A percentile compares a stretch with the other conserved stretches of the same genome.
Conservation (phyloP, 2,888 invertebrate species). For the Dynastes tityus region DNA sequence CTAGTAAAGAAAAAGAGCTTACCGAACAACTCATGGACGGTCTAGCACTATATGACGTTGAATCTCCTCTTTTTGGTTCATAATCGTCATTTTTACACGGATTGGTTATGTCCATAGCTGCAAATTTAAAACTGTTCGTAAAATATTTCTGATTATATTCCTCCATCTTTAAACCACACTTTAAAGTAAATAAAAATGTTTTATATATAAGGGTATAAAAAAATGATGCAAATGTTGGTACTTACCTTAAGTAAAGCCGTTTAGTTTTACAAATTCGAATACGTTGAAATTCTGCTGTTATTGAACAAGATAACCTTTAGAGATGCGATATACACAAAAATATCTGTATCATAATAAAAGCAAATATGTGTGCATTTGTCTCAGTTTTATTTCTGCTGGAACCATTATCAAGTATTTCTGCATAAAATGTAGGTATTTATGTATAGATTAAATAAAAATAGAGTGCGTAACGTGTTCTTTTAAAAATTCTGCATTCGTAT, state of each 20-base stretch:
- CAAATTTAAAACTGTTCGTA: slow-evolving; percentile 28
- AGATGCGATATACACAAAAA: slow-evolving; percentile 18
- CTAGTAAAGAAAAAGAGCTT: slow-evolving; percentile 44
- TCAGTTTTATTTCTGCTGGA: not conserved
- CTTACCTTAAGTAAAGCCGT: slow-evolving; percentile 19
- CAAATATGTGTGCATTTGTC: not conserved
- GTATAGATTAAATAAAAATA: no score
- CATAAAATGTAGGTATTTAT: no score
- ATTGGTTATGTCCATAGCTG: slow-evolving; percentile 53
- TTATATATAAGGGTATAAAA: not conserved
- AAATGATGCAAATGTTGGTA: not conserved
- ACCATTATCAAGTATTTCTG: no score
- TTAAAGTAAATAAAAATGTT: slow-evolving; percentile 6
- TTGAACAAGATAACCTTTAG: slow-evolving; percentile 21
- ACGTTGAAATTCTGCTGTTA: not conserved
- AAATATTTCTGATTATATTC: slow-evolving; percentile 1
- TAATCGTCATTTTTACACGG: slow-evolving; percentile 50
- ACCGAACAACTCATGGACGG: slow-evolving; percentile 55
- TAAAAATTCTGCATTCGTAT: no score
- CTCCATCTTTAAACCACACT: slow-evolving; percentile 16
- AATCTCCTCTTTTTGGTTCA: slow-evolving; percentile 36
- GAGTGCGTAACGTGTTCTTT: no score
- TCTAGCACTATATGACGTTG: slow-evolving; percentile 38
- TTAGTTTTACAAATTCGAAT: not conserved
- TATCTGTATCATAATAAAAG: not conserved